These are phyloP conservation scores for Rotaria macrura DNA, from an alignment of 2,888 invertebrate genomes.

Conservation along the genomic window DNA sequence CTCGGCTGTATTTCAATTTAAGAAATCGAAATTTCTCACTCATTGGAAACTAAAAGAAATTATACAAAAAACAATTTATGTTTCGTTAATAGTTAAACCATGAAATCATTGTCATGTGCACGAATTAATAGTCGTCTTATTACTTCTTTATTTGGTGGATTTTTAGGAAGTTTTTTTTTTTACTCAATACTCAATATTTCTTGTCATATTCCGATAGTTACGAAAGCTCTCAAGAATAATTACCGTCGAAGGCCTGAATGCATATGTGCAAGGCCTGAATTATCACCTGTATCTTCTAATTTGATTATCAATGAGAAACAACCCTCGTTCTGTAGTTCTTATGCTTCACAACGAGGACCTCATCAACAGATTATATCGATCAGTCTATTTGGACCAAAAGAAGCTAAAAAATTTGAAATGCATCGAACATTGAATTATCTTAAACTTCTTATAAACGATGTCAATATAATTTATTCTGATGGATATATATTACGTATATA, in stretches of 20 bases:
- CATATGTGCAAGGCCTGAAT: background rate
- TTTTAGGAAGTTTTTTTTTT: too few relatives aligned
- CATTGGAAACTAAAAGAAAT: too few relatives aligned
- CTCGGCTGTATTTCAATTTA: too few relatives aligned
- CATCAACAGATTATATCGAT: slow-evolving; percentile 26
- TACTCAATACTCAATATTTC: too few relatives aligned
- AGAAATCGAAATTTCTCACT: too few relatives aligned
- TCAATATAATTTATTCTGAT: background rate
- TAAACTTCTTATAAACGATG: background rate
- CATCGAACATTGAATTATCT: background rate
- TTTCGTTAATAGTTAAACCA: too few relatives aligned
- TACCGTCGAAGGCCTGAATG: background rate
- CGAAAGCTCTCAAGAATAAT: too few relatives aligned
- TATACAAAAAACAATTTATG: too few relatives aligned
- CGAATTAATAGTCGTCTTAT: too few relatives aligned
- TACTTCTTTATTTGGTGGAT: too few relatives aligned
- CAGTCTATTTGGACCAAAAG: slow-evolving; percentile 19
- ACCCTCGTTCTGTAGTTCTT: background rate
- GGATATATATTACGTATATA: background rate
- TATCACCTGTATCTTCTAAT: background rate
- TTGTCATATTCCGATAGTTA: too few relatives aligned
- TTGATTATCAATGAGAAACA: background rate
- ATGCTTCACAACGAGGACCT: background rate
- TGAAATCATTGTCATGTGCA: too few relatives aligned
- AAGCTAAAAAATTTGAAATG: background rate